Base-by-base conservation (phyloP, 2,113 vertebrate species). In the Gymnarchus niloticus region DNA sequence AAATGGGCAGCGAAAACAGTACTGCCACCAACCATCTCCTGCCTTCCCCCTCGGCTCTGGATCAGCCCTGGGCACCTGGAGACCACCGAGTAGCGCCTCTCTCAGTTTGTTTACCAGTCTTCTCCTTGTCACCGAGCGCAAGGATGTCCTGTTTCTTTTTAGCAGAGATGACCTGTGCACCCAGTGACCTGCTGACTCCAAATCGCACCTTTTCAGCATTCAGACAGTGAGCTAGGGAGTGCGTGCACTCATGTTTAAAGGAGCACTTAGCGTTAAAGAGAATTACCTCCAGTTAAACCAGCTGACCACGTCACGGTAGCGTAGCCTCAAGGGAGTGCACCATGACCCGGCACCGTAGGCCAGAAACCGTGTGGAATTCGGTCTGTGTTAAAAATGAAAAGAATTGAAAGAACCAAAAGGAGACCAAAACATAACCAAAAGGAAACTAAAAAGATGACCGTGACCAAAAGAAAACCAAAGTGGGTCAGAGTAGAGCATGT, bases 51-150 rank as follows among this genome's bases (percentile, higher is more conserved):
- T 37, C 61, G 3, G 9, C n/a, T 1, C 37, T 25, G 37, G 25
- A 1, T 28, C 59, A 25, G 3, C 9, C 28, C 37, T 12, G 28
- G 28, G 61, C 28, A 6, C 65, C 65, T 19, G 33, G 33, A 33
- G 65, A 17, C 65, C 65, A 41, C 65, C 33, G 19, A 6, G 28
- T 41, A 73, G 12, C 19, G 4, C 6, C 17, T 14, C 65, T 41
- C 65, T 17, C 1, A 12, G 10, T 28, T 51, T 28, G 82, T 41
- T 57, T 57, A 8, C 83, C 81, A 28, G 85, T 90, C 86, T 90
- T 33, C 87, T 89, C 86, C 87, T 89, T 92, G 89, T 87, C 87
- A 12, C 89, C 89, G 73, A 89, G 89, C 90, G 88, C 89, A 89
- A 88, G 90, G 85, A 89, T 87, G 92, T 91, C 90, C 87, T 91